Percentiles rank a stretch among this genome's conserved stretches.
Conservation (phyloP, 2,888 invertebrate species). For the Helleia helle region DNA sequence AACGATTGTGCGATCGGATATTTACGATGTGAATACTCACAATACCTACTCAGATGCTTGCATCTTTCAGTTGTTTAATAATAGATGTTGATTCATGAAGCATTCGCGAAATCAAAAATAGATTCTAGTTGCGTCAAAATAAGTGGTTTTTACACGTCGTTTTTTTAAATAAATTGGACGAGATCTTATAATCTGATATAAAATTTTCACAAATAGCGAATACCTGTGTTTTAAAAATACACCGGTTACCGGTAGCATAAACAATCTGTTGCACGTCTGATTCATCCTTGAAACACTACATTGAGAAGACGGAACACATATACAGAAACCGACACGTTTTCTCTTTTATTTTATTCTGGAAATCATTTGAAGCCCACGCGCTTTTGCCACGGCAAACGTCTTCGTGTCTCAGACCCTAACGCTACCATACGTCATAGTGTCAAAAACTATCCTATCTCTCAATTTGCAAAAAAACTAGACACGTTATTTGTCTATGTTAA, state of each 20-base stretch:
- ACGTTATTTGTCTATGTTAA: too few relatives aligned
- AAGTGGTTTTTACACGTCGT: conserved; percentile 33
- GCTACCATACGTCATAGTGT: too few relatives aligned
- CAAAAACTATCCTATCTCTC: too few relatives aligned
- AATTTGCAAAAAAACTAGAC: too few relatives aligned
- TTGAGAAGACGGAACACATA: conserved; percentile 9
- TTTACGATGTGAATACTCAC: conserved; percentile 12
- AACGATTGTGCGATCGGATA: conserved; percentile 15
- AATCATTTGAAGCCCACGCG: too few relatives aligned
- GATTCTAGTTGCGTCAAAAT: conserved; percentile 53
- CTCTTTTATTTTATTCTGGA: background rate
- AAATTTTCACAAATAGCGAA: background rate
- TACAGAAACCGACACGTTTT: background rate
- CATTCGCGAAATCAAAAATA: conserved; percentile 45
- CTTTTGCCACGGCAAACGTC: too few relatives aligned
- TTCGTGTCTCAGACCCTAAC: too few relatives aligned
- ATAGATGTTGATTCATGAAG: conserved; percentile 60
- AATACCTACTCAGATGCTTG: conserved; percentile 21
- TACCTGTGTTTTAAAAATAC: conserved; percentile 9
- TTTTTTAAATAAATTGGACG: background rate
- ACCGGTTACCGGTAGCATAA: conserved; percentile 5
- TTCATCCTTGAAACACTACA: conserved; percentile 11
- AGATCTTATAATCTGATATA: background rate
- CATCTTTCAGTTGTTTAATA: conserved; percentile 46
- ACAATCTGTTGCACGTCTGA: background rate